Base-by-base conservation (phyloP, 1,140 invertebrate species). In the Cotesia vestalis region DNA sequence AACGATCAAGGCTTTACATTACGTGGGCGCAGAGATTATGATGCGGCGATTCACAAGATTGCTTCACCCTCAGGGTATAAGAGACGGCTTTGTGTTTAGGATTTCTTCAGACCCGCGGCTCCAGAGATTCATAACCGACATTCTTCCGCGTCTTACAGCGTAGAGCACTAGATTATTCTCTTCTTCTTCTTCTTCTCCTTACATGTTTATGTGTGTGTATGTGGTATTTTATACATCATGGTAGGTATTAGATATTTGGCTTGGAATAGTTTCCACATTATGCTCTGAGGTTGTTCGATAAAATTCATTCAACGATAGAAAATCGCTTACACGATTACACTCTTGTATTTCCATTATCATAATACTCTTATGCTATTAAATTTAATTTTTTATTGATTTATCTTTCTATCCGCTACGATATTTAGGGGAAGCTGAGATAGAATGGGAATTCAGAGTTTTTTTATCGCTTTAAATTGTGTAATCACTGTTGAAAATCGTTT, bases 241-340 rank as follows among this genome's bases (percentile, higher is more conserved):
- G 52, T 34, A 35, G 11, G 17, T 27, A 34, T 53, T 36, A 55
- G 35, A 46, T 66, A 20, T 35, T 66, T 67, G 40, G 64, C 40
- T 64, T 14, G 4, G 34, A 46, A 36, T 52, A n/a, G 40, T 27
- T 12, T 4, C 12, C 3, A 4, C 27, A 1, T 14, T n/a, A 36
- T 67, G 52, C 53, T 60, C 9, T 11, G 52, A 36, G 17, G 63
- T 64, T 72, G 68, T 17, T 69, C 27, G 64, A 72, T 72, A 72
- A 46, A 46, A 72, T 66, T 64, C 52, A 72, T 72, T 51, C 64
- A 72, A 67, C 53, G 64, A 72, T 72, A 66, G 64, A 72, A 67
- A 66, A 66, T 57, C 71, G 71, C 63, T 72, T 72, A 72, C 64
- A 17, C 57, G 63, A 72, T 72, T 67, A 72, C 64, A 55, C 67